Base-by-base conservation (phyloP, 1,140 invertebrate genomes). In the Leptinotarsa defecta region DNA sequence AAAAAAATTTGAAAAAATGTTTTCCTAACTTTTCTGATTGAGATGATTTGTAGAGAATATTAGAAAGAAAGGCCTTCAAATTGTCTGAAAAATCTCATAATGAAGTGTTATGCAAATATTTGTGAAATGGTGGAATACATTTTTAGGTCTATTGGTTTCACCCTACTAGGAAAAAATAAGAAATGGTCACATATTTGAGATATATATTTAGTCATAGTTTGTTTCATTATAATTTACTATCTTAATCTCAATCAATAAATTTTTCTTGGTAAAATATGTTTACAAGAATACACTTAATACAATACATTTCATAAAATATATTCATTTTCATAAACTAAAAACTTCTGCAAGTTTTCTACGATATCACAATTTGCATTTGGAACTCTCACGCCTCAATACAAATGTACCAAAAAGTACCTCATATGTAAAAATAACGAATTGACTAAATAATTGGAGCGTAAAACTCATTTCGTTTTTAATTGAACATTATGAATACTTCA, bases 301-400 rank as follows among this genome's bases (percentile, higher is more conserved):
- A 82, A 81, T 83, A 83, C 80, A 82, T 78, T 71, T 83, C 80
- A 82, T 82, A 83, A 83, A 83, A 83, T 83, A 83, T 81, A 83
- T 82, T 79, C 78, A 76, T 74, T 65, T 78, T 72, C 67, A 52
- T 71, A 78, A 82, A 80, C 79, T 79, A 82, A 82, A 43, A 81
- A 78, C 79, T 82, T 82, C 75, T 81, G 77, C 77, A 76, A 77
- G 74, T 80, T 82, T 80, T 80, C 80, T 81, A 81, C 77, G 73
- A 81, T 84, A 84, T 84, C 83, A 84, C 83, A 84, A 73, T 83
- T 82, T 83, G 81, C 81, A 79, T 82, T 83, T 83, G 81, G 83
- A 83, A 84, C 81, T 76, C 71, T 80, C 70, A 74, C 75, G 76
- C 79, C 77, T 77, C 79, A 74, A 72, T 71, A 52, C 20, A 43